A percentile compares a stretch with the other conserved stretches of the same genome.
phyloP scores from a whole-genome alignment of 2,113 vertebrate genomes.

The Sterrhoptilus dennistouni region DNA sequence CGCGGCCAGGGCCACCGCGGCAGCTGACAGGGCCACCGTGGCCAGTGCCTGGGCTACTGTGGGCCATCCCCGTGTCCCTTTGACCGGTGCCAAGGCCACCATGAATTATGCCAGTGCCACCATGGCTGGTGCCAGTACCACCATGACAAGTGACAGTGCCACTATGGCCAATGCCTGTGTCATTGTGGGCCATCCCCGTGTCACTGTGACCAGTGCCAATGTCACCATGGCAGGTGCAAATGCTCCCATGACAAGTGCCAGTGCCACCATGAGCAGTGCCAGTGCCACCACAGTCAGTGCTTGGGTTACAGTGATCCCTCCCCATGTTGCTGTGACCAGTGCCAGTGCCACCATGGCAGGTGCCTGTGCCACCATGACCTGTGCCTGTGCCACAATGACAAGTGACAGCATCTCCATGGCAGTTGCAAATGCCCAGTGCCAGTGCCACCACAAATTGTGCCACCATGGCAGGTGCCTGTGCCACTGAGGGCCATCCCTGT shows the following conservation, averaged over 20 bases:
- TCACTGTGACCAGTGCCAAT: not conserved
- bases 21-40: not conserved
- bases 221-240: too few relatives aligned
- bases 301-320: too few relatives aligned
- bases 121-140: not conserved
- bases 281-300: too few relatives aligned
- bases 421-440: not conserved
- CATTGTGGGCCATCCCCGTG: too few relatives aligned
- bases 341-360: not conserved
- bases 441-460: too few relatives aligned
- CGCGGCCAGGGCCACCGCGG: not conserved
- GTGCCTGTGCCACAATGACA: too few relatives aligned
- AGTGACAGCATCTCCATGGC: too few relatives aligned
- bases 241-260: too few relatives aligned
- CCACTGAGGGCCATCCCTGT: not conserved
- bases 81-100: not conserved
- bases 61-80: not conserved
- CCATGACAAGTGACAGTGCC: too few relatives aligned
- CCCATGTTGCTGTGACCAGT: not conserved
- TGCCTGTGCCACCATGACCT: too few relatives aligned
- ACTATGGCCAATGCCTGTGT: not conserved
- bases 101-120: not conserved
- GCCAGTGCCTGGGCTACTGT: not conserved
- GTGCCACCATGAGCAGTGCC: too few relatives aligned
- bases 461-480: not conserved